These are phyloP conservation scores for Neolamprologus caudopunctatus DNA, from an alignment of 2,113 vertebrate genomes.

Conservation along the genomic window DNA sequence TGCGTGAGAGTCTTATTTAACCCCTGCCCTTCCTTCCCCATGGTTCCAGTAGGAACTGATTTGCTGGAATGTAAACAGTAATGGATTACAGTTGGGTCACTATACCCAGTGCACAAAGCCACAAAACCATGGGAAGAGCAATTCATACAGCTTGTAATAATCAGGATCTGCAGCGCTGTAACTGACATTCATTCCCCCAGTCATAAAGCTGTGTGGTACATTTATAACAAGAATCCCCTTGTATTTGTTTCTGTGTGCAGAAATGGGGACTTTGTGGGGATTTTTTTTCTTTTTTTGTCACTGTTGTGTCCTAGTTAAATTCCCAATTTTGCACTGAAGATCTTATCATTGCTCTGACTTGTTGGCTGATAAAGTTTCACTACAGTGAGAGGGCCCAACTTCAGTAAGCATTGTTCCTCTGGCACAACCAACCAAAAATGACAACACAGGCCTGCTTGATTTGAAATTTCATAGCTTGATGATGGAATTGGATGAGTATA, in stretches of 20 bases:
- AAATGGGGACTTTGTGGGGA: background rate
- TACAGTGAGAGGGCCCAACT: background rate
- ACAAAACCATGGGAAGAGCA: slow-evolving; percentile 48
- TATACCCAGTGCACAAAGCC: slow-evolving; percentile 46
- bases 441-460: background rate
- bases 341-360: background rate
- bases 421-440: background rate
- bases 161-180: background rate
- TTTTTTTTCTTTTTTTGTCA: background rate
- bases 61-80: slow-evolving; percentile 65
- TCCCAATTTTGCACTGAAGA: background rate
- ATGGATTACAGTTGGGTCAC: slow-evolving; percentile 54
- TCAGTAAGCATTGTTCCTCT: background rate
- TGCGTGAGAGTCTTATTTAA: slow-evolving; percentile 53
- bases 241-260: background rate
- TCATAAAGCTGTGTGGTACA: background rate
- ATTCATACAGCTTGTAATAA: slow-evolving; percentile 43
- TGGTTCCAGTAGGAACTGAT: slow-evolving; percentile 60
- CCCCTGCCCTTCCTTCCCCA: slow-evolving; percentile 51
- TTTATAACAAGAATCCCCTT: background rate
- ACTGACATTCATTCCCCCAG: background rate
- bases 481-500: background rate
- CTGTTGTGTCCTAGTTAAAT: background rate
- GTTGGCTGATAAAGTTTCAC: background rate
- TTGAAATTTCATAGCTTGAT: background rate